A percentile compares a stretch with the other conserved stretches of the same genome.
Conservation (phyloP, 2,113 vertebrate species). For the Cyprinodon tularosa region DNA sequence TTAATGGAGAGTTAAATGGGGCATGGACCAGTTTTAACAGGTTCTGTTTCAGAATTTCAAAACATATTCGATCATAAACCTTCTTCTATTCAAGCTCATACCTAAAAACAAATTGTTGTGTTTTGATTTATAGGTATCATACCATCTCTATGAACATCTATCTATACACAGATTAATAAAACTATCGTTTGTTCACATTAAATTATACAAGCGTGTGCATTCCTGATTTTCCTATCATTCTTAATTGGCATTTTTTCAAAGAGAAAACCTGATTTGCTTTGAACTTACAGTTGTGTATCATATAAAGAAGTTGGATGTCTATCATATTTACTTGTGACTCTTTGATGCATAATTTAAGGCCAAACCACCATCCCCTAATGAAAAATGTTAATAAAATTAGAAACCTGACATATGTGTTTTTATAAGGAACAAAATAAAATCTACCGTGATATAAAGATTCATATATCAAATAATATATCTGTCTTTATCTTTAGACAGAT, state of each 20-base stretch:
- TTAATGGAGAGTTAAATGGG: no score
- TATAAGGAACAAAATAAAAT: background rate
- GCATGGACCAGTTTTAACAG: no score
- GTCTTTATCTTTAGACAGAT: slow-evolving; percentile 20
- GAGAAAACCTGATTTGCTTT: slow-evolving; percentile 33
- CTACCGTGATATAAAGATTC: background rate
- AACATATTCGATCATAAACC: no score
- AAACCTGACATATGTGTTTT: background rate
- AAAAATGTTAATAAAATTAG: background rate
- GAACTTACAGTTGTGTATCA: slow-evolving; percentile 10
- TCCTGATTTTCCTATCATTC: slow-evolving; percentile 12
- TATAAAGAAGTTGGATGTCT: slow-evolving; percentile 28
- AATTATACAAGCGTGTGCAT: slow-evolving; percentile 15
- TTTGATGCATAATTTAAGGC: slow-evolving; percentile 61
- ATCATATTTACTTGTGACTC: slow-evolving; percentile 30
- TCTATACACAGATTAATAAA: background rate
- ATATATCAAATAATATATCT: slow-evolving; percentile 18
- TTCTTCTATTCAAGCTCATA: no score
- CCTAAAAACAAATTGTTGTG: no score
- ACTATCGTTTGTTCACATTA: slow-evolving; percentile 9
- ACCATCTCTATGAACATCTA: no score
- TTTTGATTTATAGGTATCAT: no score
- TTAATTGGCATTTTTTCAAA: slow-evolving; percentile 43
- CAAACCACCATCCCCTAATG: slow-evolving; percentile 1
- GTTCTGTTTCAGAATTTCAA: no score